Evolutionary conservation across 2,113 vertebrate genomes (phyloP).

Genomic region (Calidris pygmaea): DNA sequence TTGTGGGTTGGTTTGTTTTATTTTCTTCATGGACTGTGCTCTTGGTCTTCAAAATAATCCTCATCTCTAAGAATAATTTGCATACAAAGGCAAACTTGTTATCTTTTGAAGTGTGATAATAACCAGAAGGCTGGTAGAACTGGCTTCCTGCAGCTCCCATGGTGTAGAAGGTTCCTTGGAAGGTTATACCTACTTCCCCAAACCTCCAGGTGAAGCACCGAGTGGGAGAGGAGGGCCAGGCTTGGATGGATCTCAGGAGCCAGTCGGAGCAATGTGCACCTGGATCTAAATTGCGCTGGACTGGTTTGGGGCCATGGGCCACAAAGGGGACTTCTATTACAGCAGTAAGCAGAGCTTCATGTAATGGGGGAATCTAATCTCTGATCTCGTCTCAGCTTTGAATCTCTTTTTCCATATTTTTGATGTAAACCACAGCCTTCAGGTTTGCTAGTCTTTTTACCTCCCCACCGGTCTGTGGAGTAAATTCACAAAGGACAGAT

Average conservation of each 20-base stretch:
- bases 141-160: background rate
- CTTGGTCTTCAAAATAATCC: background rate
- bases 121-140: background rate
- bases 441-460: background rate
- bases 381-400: constrained; percentile 1
- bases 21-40: background rate
- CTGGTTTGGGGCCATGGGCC: background rate
- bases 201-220: background rate
- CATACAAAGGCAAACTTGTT: background rate
- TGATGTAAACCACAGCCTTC: background rate
- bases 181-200: background rate
- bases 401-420: background rate
- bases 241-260: background rate
- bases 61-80: background rate
- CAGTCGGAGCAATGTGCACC: background rate
- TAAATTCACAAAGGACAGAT: background rate
- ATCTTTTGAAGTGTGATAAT: background rate
- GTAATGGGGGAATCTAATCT: background rate
- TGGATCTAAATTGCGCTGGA: background rate
- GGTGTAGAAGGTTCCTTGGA: background rate
- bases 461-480: background rate
- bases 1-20: background rate
- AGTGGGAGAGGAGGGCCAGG: background rate
- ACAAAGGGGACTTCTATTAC: background rate
- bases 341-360: background rate